A percentile compares a stretch with the other conserved stretches of the same genome.
Conservation (phyloP, 1,140 invertebrate genomes). For the Dreissena polymorpha region DNA sequence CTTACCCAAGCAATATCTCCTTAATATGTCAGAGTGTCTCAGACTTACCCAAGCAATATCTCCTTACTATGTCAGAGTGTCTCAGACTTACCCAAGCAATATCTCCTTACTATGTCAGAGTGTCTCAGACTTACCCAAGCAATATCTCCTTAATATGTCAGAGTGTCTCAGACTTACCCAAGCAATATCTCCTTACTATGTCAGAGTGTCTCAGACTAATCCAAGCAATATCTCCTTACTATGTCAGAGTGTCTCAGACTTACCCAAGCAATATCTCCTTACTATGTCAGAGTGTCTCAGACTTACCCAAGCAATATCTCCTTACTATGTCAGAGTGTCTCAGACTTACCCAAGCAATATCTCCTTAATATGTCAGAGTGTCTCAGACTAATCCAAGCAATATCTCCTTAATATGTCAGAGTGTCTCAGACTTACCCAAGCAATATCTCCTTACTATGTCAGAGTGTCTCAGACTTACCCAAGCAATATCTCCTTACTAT, state of each 20-base stretch:
- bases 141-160: constrained; percentile 68
- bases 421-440: constrained; percentile 75
- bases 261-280: constrained; percentile 75
- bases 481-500: constrained; percentile 71
- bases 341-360: constrained; percentile 75
- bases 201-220: constrained; percentile 74
- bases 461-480: constrained; percentile 74
- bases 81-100: constrained; percentile 76
- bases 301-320: constrained; percentile 75
- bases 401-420: constrained; percentile 67
- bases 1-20: constrained; percentile 75
- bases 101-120: constrained; percentile 66
- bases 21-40: constrained; percentile 73
- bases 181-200: constrained; percentile 72
- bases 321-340: constrained; percentile 74
- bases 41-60: constrained; percentile 75
- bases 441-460: constrained; percentile 72
- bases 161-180: constrained; percentile 75
- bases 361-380: constrained; percentile 72
- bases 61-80: constrained; percentile 73
- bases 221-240: constrained; percentile 74
- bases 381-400: constrained; percentile 76
- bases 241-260: constrained; percentile 72
- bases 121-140: constrained; percentile 76
- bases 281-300: constrained; percentile 72